A percentile compares a stretch with the other conserved stretches of the same genome.
Evolutionary conservation across 2,888 invertebrate genomes (phyloP).

Genomic region (Lysandra coridon): DNA sequence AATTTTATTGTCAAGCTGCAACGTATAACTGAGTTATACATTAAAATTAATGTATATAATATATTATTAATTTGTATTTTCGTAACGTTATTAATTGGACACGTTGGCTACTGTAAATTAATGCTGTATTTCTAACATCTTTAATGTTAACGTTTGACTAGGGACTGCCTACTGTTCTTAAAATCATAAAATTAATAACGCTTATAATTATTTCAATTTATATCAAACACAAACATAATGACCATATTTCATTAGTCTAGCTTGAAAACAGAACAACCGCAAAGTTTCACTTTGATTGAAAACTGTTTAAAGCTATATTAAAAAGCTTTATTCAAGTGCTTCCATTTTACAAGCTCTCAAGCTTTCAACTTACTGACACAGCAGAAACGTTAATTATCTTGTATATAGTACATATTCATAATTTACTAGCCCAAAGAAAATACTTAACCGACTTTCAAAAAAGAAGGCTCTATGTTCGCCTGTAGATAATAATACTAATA

Average conservation of each 20-base stretch:
- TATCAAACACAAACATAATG: neutral
- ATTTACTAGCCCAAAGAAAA: too few species aligned
- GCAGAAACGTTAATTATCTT: neutral
- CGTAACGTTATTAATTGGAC: neutral
- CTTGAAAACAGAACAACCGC: neutral
- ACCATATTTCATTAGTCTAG: neutral
- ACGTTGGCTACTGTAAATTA: neutral
- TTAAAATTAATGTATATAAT: slow-evolving; percentile 10
- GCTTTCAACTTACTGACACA: neutral
- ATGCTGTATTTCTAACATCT: neutral
- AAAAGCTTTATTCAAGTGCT: neutral
- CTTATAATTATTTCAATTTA: neutral
- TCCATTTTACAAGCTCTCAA: neutral
- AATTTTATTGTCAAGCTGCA: slow-evolving; percentile 24
- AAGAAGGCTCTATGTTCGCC: too few species aligned
- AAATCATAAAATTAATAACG: neutral
- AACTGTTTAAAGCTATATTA: too few species aligned
- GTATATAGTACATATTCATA: too few species aligned
- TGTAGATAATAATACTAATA: too few species aligned
- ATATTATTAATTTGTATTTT: slow-evolving; percentile 1
- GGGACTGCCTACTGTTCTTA: slow-evolving; percentile 5
- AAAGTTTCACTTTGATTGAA: too few species aligned
- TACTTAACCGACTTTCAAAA: too few species aligned
- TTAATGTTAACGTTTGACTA: neutral
- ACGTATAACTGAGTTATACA: neutral